Evolutionary conservation across 2,113 vertebrate genomes (phyloP).

Genomic region (Cyprinodon brontotheroides): DNA sequence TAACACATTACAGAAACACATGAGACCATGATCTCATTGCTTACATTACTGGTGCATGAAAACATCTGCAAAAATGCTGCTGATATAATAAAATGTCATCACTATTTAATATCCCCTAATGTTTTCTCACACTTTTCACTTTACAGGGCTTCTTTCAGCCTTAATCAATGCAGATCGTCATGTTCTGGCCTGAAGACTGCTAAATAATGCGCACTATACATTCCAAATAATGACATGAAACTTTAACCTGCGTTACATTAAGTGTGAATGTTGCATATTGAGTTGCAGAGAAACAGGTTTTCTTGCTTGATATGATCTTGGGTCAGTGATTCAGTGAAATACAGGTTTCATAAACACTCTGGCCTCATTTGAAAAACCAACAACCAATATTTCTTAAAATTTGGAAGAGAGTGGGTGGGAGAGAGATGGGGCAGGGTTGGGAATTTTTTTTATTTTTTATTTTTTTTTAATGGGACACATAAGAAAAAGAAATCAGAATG

Average conservation of each 20-base stretch:
- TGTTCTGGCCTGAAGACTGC: neutral
- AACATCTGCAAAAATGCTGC: neutral
- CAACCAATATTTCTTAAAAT: neutral
- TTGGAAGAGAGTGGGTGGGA: too few species aligned
- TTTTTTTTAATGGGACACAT: too few species aligned
- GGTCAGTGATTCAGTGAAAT: neutral
- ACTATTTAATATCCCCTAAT: neutral
- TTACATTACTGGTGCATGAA: constrained; percentile 7
- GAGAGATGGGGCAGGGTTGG: too few species aligned
- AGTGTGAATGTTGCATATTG: neutral
- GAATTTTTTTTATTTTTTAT: too few species aligned
- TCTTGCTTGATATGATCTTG: neutral
- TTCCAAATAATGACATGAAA: neutral
- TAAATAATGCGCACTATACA: neutral
- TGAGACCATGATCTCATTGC: constrained; percentile 16
- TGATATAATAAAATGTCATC: neutral
- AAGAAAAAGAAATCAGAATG: too few species aligned
- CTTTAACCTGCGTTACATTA: neutral
- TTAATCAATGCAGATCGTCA: neutral
- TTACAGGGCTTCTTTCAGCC: neutral
- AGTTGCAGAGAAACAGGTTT: neutral
- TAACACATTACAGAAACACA: constrained; percentile 54
- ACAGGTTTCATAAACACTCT: neutral
- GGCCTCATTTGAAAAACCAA: neutral
- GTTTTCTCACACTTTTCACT: neutral